Evolutionary conservation across 1,140 invertebrate genomes (phyloP), one percentile per base, ranked within the genome.

Genomic region (Leptinotarsa undecemlineata): DNA sequence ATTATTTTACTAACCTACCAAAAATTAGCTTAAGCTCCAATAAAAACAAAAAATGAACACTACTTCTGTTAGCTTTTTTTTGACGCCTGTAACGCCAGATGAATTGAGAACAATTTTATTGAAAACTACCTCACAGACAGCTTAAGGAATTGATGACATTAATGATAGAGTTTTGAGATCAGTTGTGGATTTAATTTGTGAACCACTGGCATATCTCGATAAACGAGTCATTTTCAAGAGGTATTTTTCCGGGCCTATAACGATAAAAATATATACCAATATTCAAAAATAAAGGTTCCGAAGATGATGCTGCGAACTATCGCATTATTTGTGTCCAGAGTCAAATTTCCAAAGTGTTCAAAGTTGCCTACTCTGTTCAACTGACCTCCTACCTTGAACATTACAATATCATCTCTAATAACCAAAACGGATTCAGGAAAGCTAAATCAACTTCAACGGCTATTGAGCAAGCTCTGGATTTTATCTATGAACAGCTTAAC

Each of bases 271-370:
- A n/a, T 64, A 64, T 19, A 19, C 62, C 62, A 64, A 64, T 64
- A 64, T 64, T 64, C 2, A 64, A 64, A 64, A 64, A 64, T 64
- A 23, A 64, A 64, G 62, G 62, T 64, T 64, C 62, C 19, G 62
- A 20, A 64, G 20, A 64, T 19, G 62, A 64, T 64, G 62, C 62
- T 64, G 62, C 62, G 3, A 64, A 64, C 62, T 20, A 19, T 26
- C 62, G 62, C 1, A 20, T 2, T 64, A 64, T 64, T 64, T 64
- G 62, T 64, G 19, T 64, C 23, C 17, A 19, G 20, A 19, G 62
- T 64, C 62, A 64, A 64, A 64, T 64, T 20, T 64, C 62, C 19
- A 20, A 64, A 64, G 62, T 19, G 15, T 64, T 64, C 62, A 1
- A 21, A 64, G 62, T 20, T 64, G 62, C 62, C 62, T 26, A 64